These are phyloP conservation scores for Unio pictorum DNA, from an alignment of 2,888 invertebrate genomes.

Conservation along the genomic window DNA sequence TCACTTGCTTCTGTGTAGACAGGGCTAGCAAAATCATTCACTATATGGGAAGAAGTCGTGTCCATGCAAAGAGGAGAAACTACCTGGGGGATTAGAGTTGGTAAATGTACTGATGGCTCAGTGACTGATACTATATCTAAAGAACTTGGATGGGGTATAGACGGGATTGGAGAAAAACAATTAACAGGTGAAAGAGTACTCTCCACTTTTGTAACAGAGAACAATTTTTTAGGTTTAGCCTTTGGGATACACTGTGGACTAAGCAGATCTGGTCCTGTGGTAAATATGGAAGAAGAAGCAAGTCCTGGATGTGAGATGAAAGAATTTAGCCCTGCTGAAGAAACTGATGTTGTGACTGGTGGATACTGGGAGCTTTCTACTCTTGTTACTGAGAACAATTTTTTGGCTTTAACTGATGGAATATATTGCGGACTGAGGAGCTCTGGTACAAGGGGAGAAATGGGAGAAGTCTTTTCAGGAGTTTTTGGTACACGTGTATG, in stretches of 20 bases:
- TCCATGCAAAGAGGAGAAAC: conserved; percentile 2
- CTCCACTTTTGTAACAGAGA: conserved; percentile 53
- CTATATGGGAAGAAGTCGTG: background rate
- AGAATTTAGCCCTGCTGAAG: background rate
- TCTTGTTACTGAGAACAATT: conserved; percentile 60
- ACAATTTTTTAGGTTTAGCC: conserved; percentile 61
- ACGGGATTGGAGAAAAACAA: conserved; percentile 4
- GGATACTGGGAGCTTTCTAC: conserved; percentile 19
- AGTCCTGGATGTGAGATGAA: no score
- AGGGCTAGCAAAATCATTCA: background rate
- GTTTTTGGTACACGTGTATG: no score
- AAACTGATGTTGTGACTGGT: background rate
- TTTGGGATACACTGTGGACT: conserved; percentile 61
- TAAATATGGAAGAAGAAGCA: conserved; percentile 2
- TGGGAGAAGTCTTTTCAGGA: conserved; percentile 4
- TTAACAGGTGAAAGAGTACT: conserved; percentile 4
- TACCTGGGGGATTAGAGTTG: conserved; percentile 1
- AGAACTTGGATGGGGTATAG: conserved; percentile 3
- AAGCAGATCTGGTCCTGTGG: conserved; percentile 48
- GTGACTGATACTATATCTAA: background rate
- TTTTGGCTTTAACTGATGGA: conserved; percentile 57
- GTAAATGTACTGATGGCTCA: conserved; percentile 2
- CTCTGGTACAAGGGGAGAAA: conserved; percentile 41
- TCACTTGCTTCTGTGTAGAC: conserved; percentile 1
- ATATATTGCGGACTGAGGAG: conserved; percentile 62